Base-by-base conservation (phyloP, 1,140 invertebrate species). In the Nilaparvata lugens region DNA sequence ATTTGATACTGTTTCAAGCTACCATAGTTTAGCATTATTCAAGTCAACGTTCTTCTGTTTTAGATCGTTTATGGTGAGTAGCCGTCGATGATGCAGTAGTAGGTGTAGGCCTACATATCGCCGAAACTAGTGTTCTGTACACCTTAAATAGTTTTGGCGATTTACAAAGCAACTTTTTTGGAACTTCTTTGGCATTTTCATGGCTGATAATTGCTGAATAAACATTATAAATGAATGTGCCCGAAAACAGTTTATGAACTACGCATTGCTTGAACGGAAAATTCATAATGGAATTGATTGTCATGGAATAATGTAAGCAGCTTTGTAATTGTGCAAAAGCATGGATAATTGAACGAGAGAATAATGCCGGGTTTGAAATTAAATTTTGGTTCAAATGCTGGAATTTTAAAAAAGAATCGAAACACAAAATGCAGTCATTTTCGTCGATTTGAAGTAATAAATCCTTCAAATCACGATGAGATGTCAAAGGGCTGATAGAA, bases 171-270 rank as follows among this genome's bases (percentile, higher is more conserved):
- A 48, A 11, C 2, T 18, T 19, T 4, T 45, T 2, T 16, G 13
- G 3, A 45, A 45, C 3, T 19, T 48, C 25, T 11, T 11, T 2
- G 6, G 62, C 38, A 56, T 64, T 61, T 18, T 56, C 40, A 7
- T 58, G 18, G 6, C 45, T 56, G 28, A 52, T 62, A 28, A 66
- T 43, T 43, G 60, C 60, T 13, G 16, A 6, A 64, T 79, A 82
- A 6, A 87, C 72, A 77, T 89, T 89, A 66, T 89, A 90, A 3
- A 87, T 65, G 68, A 89, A 82, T 7, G 84, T 85, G 0, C 87
- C 87, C 73, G 87, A 84, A 63, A 78, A 87, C 52, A 82, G 75
- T 64, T 80, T 77, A 45, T 75, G 76, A 68, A 84, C 75, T 35
- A 72, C 71, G 35, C 77, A 76, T 66, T 72, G 69, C 58, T 73